phyloP scores from a whole-genome alignment of 1,140 invertebrate genomes.

The Drosophila persimilis region DNA sequence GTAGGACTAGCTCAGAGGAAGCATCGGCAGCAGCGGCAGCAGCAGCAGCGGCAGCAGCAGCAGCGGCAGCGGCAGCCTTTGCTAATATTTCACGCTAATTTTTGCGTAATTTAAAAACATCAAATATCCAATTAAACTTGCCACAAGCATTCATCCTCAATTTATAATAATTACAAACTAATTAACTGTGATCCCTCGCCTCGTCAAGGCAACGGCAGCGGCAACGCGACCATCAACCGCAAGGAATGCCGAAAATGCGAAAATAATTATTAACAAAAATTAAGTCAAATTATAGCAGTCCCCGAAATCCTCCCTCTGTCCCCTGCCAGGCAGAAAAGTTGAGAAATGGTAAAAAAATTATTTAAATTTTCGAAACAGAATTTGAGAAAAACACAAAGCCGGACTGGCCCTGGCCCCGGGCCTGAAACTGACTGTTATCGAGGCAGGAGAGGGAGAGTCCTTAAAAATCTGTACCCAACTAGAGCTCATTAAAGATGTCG shows the following conservation, averaged over 20 bases:
- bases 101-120: conserved; percentile 75
- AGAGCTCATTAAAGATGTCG: conserved; percentile 71
- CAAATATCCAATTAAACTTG: conserved; percentile 82
- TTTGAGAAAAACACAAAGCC: conserved; percentile 45
- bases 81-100: conserved; percentile 70
- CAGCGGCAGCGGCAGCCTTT: conserved; percentile 9
- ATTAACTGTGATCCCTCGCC: conserved; percentile 74
- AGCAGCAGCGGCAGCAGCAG: not conserved
- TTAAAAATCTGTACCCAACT: conserved; percentile 68
- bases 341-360: conserved; percentile 44
- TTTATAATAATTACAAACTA: conserved; percentile 82
- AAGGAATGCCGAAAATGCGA: conserved; percentile 73
- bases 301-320: conserved; percentile 10
- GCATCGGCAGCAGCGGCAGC: too few relatives aligned
- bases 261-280: conserved; percentile 82
- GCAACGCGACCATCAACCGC: conserved; percentile 46
- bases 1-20: conserved; percentile 54
- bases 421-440: conserved; percentile 46
- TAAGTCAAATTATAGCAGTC: conserved; percentile 70
- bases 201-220: conserved; percentile 48
- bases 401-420: conserved; percentile 25
- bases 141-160: conserved; percentile 81
- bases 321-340: conserved; percentile 55
- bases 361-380: conserved; percentile 68
- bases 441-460: not conserved